Percentiles rank a stretch among this genome's conserved stretches.
These are phyloP conservation scores for Catagonus wagneri DNA, from an alignment of 2,113 vertebrate genomes.

Conservation along the genomic window DNA sequence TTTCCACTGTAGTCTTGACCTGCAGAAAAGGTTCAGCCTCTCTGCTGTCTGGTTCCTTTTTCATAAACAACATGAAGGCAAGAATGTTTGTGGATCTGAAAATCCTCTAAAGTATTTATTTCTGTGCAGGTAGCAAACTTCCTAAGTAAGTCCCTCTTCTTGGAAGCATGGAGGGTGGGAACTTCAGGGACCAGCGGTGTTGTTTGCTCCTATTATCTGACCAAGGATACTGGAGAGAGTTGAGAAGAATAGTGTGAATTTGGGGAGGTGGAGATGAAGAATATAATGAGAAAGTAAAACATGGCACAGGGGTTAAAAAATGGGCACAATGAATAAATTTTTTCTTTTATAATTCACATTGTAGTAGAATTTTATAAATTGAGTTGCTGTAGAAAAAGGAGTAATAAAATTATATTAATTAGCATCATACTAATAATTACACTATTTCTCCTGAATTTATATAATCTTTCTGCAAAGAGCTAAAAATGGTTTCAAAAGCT, in stretches of 20 bases:
- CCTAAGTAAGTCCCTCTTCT: not conserved
- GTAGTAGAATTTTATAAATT: conserved; percentile 56
- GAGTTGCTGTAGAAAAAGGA: conserved; percentile 44
- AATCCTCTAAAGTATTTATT: conserved; percentile 49
- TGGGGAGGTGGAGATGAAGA: not conserved
- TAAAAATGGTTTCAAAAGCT: conserved; percentile 66
- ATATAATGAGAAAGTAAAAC: not conserved
- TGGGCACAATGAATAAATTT: not conserved
- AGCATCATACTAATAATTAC: conserved; percentile 69
- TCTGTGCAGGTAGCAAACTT: not conserved
- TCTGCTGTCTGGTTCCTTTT: not conserved
- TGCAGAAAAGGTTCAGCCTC: not conserved
- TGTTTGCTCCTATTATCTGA: not conserved
- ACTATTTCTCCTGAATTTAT: conserved; percentile 58
- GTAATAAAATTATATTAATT: conserved; percentile 66
- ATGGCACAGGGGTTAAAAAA: not conserved
- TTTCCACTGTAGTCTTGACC: not conserved
- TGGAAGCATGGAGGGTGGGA: not conserved
- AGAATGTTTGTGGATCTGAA: conserved; percentile 3
- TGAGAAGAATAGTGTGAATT: not conserved
- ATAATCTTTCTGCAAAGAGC: conserved; percentile 65
- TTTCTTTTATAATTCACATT: conserved; percentile 59
- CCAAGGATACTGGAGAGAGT: not conserved
- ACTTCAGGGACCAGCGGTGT: not conserved
- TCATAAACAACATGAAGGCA: not conserved